Evolutionary conservation across 2,888 invertebrate genomes (phyloP), one percentile per base, ranked within the genome.

Genomic region (Biston stratarius): DNA sequence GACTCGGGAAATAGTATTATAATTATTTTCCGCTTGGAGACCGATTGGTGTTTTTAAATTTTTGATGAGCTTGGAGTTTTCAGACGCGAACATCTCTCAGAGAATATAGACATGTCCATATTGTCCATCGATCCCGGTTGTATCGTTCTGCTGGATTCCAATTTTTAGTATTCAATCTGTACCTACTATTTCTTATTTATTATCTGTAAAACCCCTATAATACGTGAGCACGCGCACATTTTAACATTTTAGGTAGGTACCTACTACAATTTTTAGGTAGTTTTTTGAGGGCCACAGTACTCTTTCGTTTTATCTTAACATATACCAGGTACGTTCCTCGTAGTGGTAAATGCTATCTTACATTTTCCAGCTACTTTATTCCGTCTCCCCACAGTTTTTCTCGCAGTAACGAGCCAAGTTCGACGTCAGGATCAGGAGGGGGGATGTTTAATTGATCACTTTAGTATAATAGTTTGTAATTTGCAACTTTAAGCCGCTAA

Each of bases 381-480:
- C 11, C 24, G 51, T 36, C 34, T 51, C 34, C 51, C 11, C 47
- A 56, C 67, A 55, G 49, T 60, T 60, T 63, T 60, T 51, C 51
- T 59, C 51, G n/a, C 36, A 33, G 44, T 67, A 67, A 67, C 53
- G 63, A 67, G 67, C 49, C 36, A 67, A 67, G 62, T 67, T 67
- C 60, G 44, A 44, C 45, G 34, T n/a, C 5, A 51, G 14, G 45
- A n/a, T 1, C 0, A 49, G 49, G 49, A 33, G 49, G 33, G 34
- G 11, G 8, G 34, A 48, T 51, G 45, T 51, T 57, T 68, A 63
- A 64, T 64, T 64, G 67, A 68, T 64, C 60, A 47, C 63, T 61
- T 67, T 68, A 60, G 49, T 68, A 38, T 60, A 63, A 67, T 67
- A 67, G 67, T 64, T 64, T 57, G 67, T 56, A 64, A 64, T 68